These are phyloP conservation scores for Orchestes rusci DNA, from an alignment of 2,888 invertebrate species.

Conservation along the genomic window DNA sequence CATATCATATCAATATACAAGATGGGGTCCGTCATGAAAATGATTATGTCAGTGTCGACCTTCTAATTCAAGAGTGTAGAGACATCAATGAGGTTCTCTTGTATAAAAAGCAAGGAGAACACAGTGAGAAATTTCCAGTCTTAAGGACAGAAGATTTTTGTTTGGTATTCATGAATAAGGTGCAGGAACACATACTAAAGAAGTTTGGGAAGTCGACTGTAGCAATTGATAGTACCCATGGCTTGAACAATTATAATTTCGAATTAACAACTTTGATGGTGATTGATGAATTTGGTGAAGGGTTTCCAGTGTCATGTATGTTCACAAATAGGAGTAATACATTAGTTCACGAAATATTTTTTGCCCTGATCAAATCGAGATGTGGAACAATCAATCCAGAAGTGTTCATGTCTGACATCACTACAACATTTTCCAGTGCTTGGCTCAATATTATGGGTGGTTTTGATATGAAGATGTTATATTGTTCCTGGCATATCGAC, in stretches of 20 bases:
- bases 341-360: not conserved
- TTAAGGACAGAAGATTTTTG: slow-evolving; percentile 16
- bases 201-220: slow-evolving; percentile 10
- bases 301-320: slow-evolving; percentile 20
- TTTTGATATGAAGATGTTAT: too few species aligned
- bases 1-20: too few species aligned
- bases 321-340: slow-evolving; percentile 23
- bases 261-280: slow-evolving; percentile 24
- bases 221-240: slow-evolving; percentile 17
- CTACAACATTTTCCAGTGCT: too few species aligned
- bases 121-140: too few species aligned
- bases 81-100: too few species aligned
- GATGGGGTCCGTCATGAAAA: too few species aligned
- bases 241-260: slow-evolving; percentile 25
- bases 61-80: too few species aligned
- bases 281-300: slow-evolving; percentile 25
- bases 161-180: slow-evolving; percentile 29
- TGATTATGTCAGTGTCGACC: too few species aligned
- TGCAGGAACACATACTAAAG: slow-evolving; percentile 62
- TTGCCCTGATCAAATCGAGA: slow-evolving; percentile 1
- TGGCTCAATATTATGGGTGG: too few species aligned
- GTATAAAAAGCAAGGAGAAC: slow-evolving; percentile 14
- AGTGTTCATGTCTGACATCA: too few species aligned
- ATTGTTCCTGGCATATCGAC: too few species aligned
- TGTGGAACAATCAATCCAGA: too few species aligned